Percentiles rank a stretch among this genome's conserved stretches.
phyloP scores from a whole-genome alignment of 2,797 vertebrate species.

The Squalus acanthias region DNA sequence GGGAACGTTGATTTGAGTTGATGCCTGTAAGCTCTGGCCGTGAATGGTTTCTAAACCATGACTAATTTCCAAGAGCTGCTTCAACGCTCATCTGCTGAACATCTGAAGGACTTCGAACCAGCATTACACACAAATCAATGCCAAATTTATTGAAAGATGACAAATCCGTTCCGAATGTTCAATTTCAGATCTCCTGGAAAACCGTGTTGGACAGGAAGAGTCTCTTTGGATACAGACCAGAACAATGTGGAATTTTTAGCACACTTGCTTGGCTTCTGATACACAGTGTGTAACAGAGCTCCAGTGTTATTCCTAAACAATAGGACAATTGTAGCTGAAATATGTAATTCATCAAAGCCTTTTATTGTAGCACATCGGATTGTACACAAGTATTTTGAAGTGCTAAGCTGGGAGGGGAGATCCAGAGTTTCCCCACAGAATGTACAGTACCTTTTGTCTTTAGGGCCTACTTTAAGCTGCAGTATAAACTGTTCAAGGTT shows the following conservation, averaged over 20 bases:
- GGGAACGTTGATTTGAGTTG: neutral
- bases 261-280: neutral
- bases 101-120: neutral
- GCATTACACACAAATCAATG: neutral
- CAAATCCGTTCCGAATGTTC: neutral
- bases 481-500: neutral
- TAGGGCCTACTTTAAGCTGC: neutral
- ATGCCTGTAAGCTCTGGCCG: neutral
- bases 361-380: neutral
- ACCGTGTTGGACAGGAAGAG: neutral
- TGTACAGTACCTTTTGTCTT: neutral
- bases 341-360: neutral
- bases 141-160: neutral
- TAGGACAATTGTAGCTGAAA: neutral
- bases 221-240: neutral
- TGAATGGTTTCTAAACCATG: neutral
- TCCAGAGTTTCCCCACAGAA: neutral
- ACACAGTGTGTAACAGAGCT: neutral
- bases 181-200: neutral
- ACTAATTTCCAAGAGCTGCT: neutral
- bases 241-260: neutral
- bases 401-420: neutral
- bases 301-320: neutral
- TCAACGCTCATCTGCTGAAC: neutral
- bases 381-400: neutral